A percentile compares a stretch with the other conserved stretches of the same genome.
Conservation (phyloP, 2,888 invertebrate genomes). For the Gibbula magus region DNA sequence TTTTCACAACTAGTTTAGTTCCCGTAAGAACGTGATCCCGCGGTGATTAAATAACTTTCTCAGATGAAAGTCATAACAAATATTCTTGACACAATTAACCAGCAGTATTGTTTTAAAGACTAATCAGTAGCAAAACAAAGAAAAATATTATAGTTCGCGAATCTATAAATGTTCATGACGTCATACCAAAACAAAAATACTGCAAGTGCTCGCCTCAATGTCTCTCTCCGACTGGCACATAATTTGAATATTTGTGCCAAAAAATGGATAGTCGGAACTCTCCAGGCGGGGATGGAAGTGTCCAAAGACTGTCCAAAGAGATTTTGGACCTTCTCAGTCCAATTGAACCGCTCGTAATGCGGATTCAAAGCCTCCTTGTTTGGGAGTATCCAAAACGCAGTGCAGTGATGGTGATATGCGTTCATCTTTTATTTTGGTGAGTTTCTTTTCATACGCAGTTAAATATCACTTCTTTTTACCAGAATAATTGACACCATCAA, state of each 20-base stretch:
- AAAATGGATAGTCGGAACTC: conserved; percentile 36
- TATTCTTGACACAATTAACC: too few relatives aligned
- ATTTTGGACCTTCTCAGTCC: conserved; percentile 63
- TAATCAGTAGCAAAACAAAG: too few relatives aligned
- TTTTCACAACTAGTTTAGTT: background rate
- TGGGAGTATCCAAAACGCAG: conserved; percentile 74
- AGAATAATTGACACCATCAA: background rate
- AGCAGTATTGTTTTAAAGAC: too few relatives aligned
- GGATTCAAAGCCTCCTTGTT: conserved; percentile 72
- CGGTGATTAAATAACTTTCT: too few relatives aligned
- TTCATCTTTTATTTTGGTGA: conserved; percentile 74
- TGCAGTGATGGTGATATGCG: conserved; percentile 66
- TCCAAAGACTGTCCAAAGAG: conserved; percentile 49
- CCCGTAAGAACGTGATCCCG: background rate
- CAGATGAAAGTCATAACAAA: too few relatives aligned
- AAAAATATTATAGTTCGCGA: background rate
- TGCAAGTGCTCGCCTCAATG: background rate
- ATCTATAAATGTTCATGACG: conserved; percentile 28
- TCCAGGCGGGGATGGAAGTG: conserved; percentile 26
- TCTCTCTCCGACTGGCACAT: background rate
- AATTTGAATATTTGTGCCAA: background rate
- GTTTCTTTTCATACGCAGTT: conserved; percentile 34
- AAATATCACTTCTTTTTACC: background rate
- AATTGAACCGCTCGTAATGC: conserved; percentile 72
- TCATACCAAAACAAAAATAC: conserved; percentile 39